Evolutionary conservation across 2,888 invertebrate genomes (phyloP).

Genomic region (Plemyria rubiginata): DNA sequence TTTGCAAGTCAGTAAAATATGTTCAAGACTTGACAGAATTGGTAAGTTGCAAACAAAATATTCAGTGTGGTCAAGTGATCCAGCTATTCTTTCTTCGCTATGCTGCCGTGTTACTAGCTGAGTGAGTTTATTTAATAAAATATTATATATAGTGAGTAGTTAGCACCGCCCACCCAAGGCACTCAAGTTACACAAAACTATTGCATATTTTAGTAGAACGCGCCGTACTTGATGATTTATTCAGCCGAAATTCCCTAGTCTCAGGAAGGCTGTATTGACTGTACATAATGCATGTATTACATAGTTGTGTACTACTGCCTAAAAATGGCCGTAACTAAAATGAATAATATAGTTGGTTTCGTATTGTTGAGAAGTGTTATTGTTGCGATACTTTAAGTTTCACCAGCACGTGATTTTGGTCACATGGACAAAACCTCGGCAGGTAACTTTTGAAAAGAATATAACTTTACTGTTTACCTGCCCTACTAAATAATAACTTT

Average conservation of each 20-base stretch:
- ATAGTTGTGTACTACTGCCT: constrained; percentile 47
- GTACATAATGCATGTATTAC: constrained; percentile 73
- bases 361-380: constrained; percentile 24
- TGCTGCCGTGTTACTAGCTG: constrained; percentile 44
- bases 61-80: not conserved
- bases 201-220: constrained; percentile 80
- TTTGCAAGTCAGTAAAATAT: too few relatives aligned
- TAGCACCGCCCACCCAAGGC: constrained; percentile 69
- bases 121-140: constrained; percentile 78
- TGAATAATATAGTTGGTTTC: constrained; percentile 29
- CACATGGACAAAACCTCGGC: constrained; percentile 3
- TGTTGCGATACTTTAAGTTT: constrained; percentile 6
- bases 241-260: constrained; percentile 76
- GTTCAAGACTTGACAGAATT: too few relatives aligned
- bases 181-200: constrained; percentile 81
- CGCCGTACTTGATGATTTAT: constrained; percentile 78
- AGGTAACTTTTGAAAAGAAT: not conserved
- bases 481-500: not conserved
- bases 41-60: not conserved
- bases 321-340: constrained; percentile 30
- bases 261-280: constrained; percentile 70
- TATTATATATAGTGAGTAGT: constrained; percentile 74
- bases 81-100: not conserved
- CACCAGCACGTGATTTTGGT: not conserved
- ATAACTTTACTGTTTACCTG: not conserved